Evolutionary conservation across 2,888 invertebrate species (phyloP).

Genomic region (Saturnia pavonia): DNA sequence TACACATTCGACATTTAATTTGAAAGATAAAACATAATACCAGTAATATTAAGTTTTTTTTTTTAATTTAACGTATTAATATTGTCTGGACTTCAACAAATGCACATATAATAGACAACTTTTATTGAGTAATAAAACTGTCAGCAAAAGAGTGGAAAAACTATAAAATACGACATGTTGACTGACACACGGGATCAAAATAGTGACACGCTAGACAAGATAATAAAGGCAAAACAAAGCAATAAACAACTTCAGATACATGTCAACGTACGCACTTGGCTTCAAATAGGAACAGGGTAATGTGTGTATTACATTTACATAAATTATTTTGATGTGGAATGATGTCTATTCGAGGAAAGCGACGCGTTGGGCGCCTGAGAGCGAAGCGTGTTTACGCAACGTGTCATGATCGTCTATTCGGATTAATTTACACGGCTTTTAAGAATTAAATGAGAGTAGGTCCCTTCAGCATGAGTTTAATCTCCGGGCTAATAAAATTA

Average conservation of each 20-base stretch:
- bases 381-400: slow-evolving; percentile 63
- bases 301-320: slow-evolving; percentile 78
- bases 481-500: slow-evolving; percentile 29
- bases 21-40: slow-evolving; percentile 24
- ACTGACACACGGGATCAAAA: slow-evolving; percentile 46
- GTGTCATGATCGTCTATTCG: slow-evolving; percentile 57
- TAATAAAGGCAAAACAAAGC: slow-evolving; percentile 71
- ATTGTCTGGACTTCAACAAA: slow-evolving; percentile 34
- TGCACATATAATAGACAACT: slow-evolving; percentile 43
- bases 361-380: slow-evolving; percentile 45
- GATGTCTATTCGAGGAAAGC: slow-evolving; percentile 52
- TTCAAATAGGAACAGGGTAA: slow-evolving; percentile 68
- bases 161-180: slow-evolving; percentile 53
- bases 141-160: slow-evolving; percentile 48
- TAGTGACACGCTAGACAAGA: slow-evolving; percentile 61
- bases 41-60: slow-evolving; percentile 18
- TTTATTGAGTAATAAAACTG: slow-evolving; percentile 53
- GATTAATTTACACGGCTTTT: slow-evolving; percentile 64
- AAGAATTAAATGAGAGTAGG: slow-evolving; percentile 41
- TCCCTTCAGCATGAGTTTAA: slow-evolving; percentile 33
- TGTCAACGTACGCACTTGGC: slow-evolving; percentile 55
- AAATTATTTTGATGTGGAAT: slow-evolving; percentile 69
- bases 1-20: slow-evolving; percentile 26
- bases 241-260: slow-evolving; percentile 69
- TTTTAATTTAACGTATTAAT: slow-evolving; percentile 42